Conservation (phyloP, 2,113 vertebrate species). For the Merops nubicus region DNA sequence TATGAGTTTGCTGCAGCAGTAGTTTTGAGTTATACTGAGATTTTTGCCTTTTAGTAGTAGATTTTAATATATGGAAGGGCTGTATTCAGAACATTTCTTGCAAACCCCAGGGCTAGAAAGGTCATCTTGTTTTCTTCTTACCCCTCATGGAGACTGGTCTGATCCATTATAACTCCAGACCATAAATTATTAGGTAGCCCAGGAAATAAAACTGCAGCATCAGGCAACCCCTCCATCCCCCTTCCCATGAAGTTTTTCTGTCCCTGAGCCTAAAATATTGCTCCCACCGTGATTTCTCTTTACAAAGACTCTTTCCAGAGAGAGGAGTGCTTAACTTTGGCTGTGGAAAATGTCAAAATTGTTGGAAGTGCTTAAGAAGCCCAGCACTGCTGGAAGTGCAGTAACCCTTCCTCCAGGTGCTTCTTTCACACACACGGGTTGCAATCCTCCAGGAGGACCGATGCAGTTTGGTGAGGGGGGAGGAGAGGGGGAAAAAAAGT, state of each 20-base stretch:
- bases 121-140: neutral
- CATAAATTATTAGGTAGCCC: neutral
- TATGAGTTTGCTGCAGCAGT: neutral
- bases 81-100: neutral
- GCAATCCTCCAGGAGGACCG: neutral
- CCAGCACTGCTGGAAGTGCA: too few relatives aligned
- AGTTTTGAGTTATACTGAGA: neutral
- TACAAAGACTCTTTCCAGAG: neutral
- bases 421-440: accelerated
- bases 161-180: neutral
- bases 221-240: neutral
- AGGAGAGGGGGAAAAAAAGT: neutral
- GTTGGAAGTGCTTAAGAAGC: neutral
- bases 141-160: neutral
- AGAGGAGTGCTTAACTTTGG: neutral
- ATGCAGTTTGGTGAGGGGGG: neutral
- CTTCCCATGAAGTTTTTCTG: neutral
- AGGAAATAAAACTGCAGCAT: neutral
- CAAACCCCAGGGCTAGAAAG: neutral
- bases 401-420: neutral
- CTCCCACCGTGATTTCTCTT: neutral
- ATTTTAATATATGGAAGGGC: neutral
- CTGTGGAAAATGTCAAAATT: neutral
- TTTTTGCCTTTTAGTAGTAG: neutral
- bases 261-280: neutral